Evolutionary conservation across 1,140 invertebrate genomes (phyloP), one percentile per base, ranked within the genome.

Genomic region (Brachionus rubens): DNA sequence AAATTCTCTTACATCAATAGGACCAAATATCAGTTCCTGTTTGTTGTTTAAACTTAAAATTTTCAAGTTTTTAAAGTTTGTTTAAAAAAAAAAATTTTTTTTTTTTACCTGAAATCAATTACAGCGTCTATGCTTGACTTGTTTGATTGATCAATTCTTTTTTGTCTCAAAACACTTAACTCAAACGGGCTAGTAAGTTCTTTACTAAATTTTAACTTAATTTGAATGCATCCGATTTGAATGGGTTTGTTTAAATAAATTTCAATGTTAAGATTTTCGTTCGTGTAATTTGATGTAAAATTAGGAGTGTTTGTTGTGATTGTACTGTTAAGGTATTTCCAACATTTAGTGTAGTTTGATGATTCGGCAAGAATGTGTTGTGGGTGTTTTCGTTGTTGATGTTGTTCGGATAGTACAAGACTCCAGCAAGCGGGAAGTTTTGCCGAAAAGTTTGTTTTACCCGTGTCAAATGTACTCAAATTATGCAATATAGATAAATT

Each of bases 361-460:
- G 68, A 40, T 19, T 72, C 68, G 12, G 68, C 68, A 77, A 90
- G 89, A 67, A 91, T 83, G 82, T 91, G 89, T 78, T 91, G 90
- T 0, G 91, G 91, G 83, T 91, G 90, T 16, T 90, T 88, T 12
- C 92, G 87, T 78, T 72, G 68, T 40, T 93, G 92, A 76, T 92
- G 89, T 81, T 93, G 91, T 19, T 91, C 91, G 77, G 94, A 92
- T 79, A 92, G 91, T 80, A 94, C 88, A 86, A 94, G 92, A 78
- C 89, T 91, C 93, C 92, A 94, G 83, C 92, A 94, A 28, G 91
- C 89, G 1, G 92, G 91, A 0, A 94, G 91, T n/a, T 92, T 92
- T 5, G 91, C 91, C 59, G 90, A 89, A 81, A 92, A 94, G 12
- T 82, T 75, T 3, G 86, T 85, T 43, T 87, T 85, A 6, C 89